Evolutionary conservation across 2,113 vertebrate species (phyloP), one percentile per base, ranked within the genome.

Genomic region (Phalacrocorax carbo): DNA sequence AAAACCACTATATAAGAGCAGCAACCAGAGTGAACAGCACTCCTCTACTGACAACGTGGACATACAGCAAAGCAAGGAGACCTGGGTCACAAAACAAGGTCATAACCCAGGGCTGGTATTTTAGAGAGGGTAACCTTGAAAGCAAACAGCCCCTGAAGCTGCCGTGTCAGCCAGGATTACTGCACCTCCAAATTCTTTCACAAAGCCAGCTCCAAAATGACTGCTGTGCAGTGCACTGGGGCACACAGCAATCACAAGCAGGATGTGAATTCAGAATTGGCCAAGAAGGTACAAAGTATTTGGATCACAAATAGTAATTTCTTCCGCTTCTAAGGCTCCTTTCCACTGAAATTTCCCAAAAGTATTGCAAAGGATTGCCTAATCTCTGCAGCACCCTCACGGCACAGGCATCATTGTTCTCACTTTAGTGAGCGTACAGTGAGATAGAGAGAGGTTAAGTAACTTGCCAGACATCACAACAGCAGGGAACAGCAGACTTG

Each of bases 1-100:
- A 73, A 81, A 55, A 10, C 6, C 8, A 2, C 13, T 4, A 3
- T 0, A 18, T 19, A 55, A 55, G 1, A 2, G 57, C 38, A 65
- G 58, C 1, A 7, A 40, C 15, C 19, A 57, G 70, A 58, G 65
- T 5, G 21, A 30, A 34, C 11, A 69, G 71, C 30, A 29, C 32
- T 20, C 3, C 54, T 13, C 62, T 58, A 7, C n/a, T 3, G 7
- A 32, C 20, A 2, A 2, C 7, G 10, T 10, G 55, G 25, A 38
- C 27, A 16, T 3, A 7, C 11, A 54, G 36, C 49, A 73, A 34
- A 51, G n/a, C 32, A 12, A 57, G 19, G 64, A 52, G 54, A 27
- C 12, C 0, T 22, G 2, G 13, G 6, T 40, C 30, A 57, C 36
- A 30, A 32, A 34, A 16, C 9, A 34, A 25, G 27, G 25, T 26